Base-by-base conservation (phyloP, 2,113 vertebrate genomes). In the Nerophis lumbriciformis region DNA sequence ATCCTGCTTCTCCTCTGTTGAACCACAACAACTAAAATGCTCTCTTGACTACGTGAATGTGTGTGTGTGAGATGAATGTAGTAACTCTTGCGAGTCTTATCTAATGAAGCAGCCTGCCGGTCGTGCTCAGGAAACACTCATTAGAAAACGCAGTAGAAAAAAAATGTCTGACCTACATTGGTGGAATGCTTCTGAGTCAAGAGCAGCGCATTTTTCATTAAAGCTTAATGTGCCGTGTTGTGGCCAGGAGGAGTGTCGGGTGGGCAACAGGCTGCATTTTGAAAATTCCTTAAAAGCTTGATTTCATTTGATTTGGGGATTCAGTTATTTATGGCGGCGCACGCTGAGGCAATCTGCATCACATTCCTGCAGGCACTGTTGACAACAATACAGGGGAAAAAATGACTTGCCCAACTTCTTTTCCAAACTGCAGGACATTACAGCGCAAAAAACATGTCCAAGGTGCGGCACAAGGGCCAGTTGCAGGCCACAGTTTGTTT, bases 51-150 rank as follows among this genome's bases (percentile, higher is more conserved):
- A 28, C 0, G 11, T 45, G 11, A 45, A 12, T 5, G 42, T 45
- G 10, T 11, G 42, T 11, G 42, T 11, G 12, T 3, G 2, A 45
- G 2, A 42, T 42, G 10, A 45, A 45, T 13, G 13, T 16, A 45
- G 59, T 5, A n/a, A 63, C 19, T 38, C 56, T 77, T 71, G 82
- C 82, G 75, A 63, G 15, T 59, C 63, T 68, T 68, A 72, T 83
- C 80, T 82, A 83, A 83, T 77, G 70, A 82, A 48, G 68, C 71
- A 19, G 14, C 6, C 51, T 21, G 21, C 72, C 76, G 73, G 70
- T 77, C 78, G 68, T 58, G 59, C 53, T 75, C 77, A 72, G 74
- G 73, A 82, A 81, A 66, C 63, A 48, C 66, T 80, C 79, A 54
- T 81, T 71, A 83, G 73, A 67, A 14, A 59, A 55, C 47, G 49